These are phyloP conservation scores for Coecobrya sp. DNA, from an alignment of 2,888 invertebrate species.

Conservation along the genomic window DNA sequence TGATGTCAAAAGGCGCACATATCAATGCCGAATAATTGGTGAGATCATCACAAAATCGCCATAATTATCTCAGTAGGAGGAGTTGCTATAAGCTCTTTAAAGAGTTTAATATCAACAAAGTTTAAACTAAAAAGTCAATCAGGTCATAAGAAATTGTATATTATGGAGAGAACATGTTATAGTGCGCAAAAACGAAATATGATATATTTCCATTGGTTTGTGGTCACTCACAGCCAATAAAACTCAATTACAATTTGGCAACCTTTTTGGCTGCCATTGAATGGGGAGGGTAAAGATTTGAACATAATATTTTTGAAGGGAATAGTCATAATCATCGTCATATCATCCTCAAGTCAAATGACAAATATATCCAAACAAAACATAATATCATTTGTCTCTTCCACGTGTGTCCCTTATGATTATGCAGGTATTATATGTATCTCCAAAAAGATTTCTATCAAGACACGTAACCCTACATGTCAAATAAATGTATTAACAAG, in stretches of 20 bases:
- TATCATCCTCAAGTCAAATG: background rate
- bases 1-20: conserved; percentile 2
- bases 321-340: conserved; percentile 22
- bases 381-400: conserved; percentile 61
- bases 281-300: conserved; percentile 7
- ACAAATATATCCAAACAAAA: conserved; percentile 63
- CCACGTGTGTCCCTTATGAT: conserved; percentile 54
- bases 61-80: conserved; percentile 39
- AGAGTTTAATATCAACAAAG: conserved; percentile 37
- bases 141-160: conserved; percentile 48
- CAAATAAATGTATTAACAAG: conserved; percentile 47
- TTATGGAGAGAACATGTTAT: conserved; percentile 6
- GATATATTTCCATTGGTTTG: background rate
- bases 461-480: conserved; percentile 10
- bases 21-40: conserved; percentile 66
- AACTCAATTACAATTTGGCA: conserved; percentile 59
- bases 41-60: conserved; percentile 53
- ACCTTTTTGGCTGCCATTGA: conserved; percentile 51
- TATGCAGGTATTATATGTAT: conserved; percentile 23
- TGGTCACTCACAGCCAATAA: conserved; percentile 44
- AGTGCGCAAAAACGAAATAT: no score
- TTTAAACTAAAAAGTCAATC: conserved; percentile 49
- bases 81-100: background rate
- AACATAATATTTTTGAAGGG: conserved; percentile 8
- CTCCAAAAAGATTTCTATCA: conserved; percentile 37